phyloP scores from a whole-genome alignment of 2,113 vertebrate genomes.

The Oostethus manadensis region DNA sequence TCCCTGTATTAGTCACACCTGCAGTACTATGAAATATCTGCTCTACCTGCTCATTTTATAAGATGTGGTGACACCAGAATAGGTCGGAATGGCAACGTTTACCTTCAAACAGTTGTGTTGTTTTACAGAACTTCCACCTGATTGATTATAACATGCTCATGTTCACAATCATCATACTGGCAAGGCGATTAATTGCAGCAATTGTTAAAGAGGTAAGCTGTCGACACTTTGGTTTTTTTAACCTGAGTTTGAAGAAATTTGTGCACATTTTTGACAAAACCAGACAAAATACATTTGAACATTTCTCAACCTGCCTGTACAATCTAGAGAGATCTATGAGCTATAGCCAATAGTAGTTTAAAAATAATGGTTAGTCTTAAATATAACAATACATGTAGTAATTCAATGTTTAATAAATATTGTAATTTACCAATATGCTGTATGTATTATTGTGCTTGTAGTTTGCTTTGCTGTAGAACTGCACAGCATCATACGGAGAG shows the following conservation, averaged over 20 bases:
- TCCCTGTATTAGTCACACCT: no score
- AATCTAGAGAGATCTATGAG: background rate
- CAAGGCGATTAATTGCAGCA: slow-evolving; percentile 87
- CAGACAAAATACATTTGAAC: background rate
- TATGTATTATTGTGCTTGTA: no score
- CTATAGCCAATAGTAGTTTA: background rate
- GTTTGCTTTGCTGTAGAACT: no score
- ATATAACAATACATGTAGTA: no score
- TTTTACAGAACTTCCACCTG: slow-evolving; percentile 92
- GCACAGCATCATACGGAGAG: no score
- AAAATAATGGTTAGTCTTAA: no score
- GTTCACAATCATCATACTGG: slow-evolving; percentile 89
- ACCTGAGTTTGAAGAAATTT: background rate
- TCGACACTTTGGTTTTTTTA: background rate
- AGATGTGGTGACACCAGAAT: background rate
- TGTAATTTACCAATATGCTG: no score
- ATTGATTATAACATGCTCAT: slow-evolving; percentile 98
- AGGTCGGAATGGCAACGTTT: background rate
- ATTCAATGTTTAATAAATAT: no score
- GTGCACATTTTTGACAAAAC: background rate
- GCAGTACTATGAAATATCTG: no score
- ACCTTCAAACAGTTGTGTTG: slow-evolving; percentile 4
- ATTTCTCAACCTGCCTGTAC: background rate
- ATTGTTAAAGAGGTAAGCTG: slow-evolving; percentile 91
- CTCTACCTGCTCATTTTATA: no score